Evolutionary conservation across 2,797 vertebrate species (phyloP), one percentile per base, ranked within the genome.

Genomic region (Mastacembelus armatus): DNA sequence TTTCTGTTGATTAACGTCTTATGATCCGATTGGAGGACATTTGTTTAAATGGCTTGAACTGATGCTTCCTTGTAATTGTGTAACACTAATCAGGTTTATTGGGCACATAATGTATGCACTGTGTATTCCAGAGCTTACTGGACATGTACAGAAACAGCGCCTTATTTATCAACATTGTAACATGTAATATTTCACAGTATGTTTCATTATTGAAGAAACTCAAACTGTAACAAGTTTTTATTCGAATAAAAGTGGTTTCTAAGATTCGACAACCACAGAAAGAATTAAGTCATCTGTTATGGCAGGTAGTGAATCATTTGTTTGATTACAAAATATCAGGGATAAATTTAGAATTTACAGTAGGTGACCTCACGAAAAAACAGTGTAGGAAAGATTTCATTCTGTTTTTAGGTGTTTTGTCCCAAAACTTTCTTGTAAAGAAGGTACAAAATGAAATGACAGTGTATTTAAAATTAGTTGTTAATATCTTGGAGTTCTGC

Each of bases 81-180:
- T 43, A 71, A 85, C 65, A 71, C 68, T 85, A 85, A 88, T 85
- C 72, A 71, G 81, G 78, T 82, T 84, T 81, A 62, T 83, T 78
- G 9, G 75, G 77, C 81, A 88, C 86, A 85, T 82, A 71, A 81
- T 69, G 56, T 65, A 77, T 57, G 49, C 42, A 67, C 71, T 77
- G 67, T 84, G 68, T 70, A 66, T 59, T 74, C 65, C 66, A 74
- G 69, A 69, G 27, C n/a, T 59, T 70, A 39, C 66, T 82, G 74
- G 68, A 74, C 57, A 57, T 68, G 67, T 75, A 68, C 65, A 57
- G 74, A 56, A 56, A 66, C 52, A 10, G 27, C 48, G 70, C 83
- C 78, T 89, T 88, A 88, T 89, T 84, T 86, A 86, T 81, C 69
- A 61, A 72, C 70, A 85, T 84, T 83, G 57, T 84, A 78, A 77